A percentile compares a stretch with the other conserved stretches of the same genome.
Conservation (phyloP, 2,888 invertebrate species). For the Lumbricus terrestris region DNA sequence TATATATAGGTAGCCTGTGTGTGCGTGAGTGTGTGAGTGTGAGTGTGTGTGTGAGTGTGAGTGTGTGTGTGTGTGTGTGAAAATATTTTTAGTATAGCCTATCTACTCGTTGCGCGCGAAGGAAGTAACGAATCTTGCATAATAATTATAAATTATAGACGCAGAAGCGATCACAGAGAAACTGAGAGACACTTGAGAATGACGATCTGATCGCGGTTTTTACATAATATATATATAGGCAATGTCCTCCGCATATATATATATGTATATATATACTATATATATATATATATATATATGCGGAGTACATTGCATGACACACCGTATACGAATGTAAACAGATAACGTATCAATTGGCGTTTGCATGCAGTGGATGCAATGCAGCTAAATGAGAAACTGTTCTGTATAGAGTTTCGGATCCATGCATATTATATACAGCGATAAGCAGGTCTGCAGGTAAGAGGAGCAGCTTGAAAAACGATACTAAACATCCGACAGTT, state of each 20-base stretch:
- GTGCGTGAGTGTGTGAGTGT: background rate
- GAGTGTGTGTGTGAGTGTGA: no score
- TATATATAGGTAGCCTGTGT: no score
- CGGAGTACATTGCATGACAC: background rate
- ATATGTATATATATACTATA: no score
- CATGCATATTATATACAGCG: background rate
- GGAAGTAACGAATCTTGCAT: no score
- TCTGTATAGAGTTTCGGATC: background rate
- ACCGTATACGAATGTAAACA: background rate
- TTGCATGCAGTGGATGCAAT: background rate
- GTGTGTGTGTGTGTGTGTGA: no score
- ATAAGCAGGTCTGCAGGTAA: background rate
- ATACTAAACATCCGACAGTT: background rate
- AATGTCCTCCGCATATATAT: no score
- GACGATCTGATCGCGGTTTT: background rate
- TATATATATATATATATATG: no score
- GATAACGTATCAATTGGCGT: background rate
- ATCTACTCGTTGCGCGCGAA: no score
- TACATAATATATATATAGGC: no score
- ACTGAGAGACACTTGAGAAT: background rate
- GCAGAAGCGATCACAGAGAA: background rate
- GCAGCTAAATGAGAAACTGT: background rate
- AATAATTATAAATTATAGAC: no score
- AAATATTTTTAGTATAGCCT: no score
- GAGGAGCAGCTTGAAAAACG: background rate